Percentiles rank a stretch among this genome's conserved stretches.
Conservation (phyloP, 2,888 invertebrate genomes). For the Dicycla oo region DNA sequence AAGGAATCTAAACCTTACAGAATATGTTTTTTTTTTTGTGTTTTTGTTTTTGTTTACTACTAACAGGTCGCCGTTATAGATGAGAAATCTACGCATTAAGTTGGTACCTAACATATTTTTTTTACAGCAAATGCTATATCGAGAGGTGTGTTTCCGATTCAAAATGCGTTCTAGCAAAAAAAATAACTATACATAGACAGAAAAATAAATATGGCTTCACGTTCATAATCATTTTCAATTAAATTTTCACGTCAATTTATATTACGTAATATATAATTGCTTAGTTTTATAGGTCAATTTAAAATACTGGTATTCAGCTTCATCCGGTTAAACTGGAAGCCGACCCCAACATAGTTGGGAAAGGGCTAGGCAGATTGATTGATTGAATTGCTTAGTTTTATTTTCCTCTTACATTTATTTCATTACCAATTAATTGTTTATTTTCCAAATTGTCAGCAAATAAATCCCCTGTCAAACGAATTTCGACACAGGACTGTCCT, state of each 20-base stretch:
- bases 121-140: background rate
- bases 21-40: background rate
- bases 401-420: slow-evolving; percentile 8
- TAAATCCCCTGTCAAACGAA: slow-evolving; percentile 23
- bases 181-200: background rate
- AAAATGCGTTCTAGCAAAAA: background rate
- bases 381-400: slow-evolving; percentile 19
- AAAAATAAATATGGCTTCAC: background rate
- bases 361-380: too few relatives aligned
- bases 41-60: background rate
- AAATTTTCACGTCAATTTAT: background rate
- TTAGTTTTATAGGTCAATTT: slow-evolving; percentile 10
- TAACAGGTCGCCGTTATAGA: too few relatives aligned
- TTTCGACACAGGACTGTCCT: slow-evolving; percentile 13
- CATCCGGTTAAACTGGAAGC: too few relatives aligned
- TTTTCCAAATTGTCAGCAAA: slow-evolving; percentile 21
- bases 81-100: too few relatives aligned
- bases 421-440: slow-evolving; percentile 13
- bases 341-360: too few relatives aligned
- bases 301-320: too few relatives aligned
- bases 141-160: background rate
- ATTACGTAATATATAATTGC: too few relatives aligned
- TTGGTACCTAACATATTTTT: background rate
- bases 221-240: slow-evolving; percentile 3
- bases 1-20: background rate